These are phyloP conservation scores for Rhynchonycteris naso DNA, from an alignment of 2,797 vertebrate species.

Conservation along the genomic window DNA sequence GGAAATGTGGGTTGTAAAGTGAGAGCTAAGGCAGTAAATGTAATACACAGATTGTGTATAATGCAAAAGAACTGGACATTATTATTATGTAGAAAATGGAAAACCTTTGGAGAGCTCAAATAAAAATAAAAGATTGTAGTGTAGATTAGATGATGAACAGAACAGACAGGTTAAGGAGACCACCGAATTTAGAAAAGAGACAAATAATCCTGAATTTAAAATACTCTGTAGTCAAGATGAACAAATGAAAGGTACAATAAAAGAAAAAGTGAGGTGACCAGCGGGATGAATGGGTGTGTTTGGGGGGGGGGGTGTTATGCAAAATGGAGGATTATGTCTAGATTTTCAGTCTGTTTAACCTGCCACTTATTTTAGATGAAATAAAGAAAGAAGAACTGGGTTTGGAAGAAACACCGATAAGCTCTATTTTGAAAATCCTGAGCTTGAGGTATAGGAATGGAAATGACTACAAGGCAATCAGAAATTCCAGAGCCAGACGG, in stretches of 20 bases:
- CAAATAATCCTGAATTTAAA: not conserved
- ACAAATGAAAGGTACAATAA: not conserved
- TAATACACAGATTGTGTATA: too few species aligned
- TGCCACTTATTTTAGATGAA: not conserved
- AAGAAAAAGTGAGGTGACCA: not conserved
- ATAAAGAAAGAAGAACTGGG: not conserved
- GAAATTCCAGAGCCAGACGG: not conserved
- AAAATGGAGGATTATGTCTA: not conserved
- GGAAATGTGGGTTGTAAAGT: not conserved
- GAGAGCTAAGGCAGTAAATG: not conserved
- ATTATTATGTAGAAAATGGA: not conserved
- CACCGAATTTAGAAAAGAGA: not conserved
- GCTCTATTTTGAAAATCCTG: not conserved
- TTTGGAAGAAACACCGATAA: not conserved
- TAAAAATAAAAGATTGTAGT: not conserved
- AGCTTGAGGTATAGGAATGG: not conserved
- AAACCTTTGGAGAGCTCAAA: not conserved
- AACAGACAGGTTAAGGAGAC: not conserved
- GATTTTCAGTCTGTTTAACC: not conserved
- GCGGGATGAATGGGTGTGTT: too few species aligned
- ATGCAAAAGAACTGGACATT: not conserved
- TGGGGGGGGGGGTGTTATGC: rapidly evolving
- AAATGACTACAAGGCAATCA: not conserved
- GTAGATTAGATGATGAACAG: not conserved
- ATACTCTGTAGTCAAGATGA: not conserved